Percentiles rank a stretch among this genome's conserved stretches.
These are phyloP conservation scores for Palythoa grandis DNA, from an alignment of 92 coral and sea anemone genomes.

Conservation along the genomic window DNA sequence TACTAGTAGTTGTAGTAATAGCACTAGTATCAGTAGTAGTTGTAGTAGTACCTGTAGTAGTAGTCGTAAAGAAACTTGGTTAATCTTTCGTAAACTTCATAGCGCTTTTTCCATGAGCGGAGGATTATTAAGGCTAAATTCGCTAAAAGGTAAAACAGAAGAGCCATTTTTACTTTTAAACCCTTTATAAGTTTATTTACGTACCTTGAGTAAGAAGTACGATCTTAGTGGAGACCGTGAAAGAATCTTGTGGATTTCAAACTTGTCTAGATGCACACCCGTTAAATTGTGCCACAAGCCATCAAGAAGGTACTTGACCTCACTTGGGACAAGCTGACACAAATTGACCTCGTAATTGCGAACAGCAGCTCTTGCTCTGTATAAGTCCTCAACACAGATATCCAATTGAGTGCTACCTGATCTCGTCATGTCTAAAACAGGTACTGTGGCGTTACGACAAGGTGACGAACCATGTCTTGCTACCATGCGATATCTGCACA, in stretches of 20 bases:
- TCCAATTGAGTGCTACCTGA: background rate
- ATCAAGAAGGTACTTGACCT: constrained; percentile 4
- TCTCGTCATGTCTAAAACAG: constrained; percentile 6
- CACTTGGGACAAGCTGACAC: background rate
- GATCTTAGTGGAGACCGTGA: background rate
- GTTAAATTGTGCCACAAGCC: constrained; percentile 31
- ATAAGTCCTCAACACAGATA: background rate
- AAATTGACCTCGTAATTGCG: background rate
- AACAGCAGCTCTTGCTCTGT: constrained; percentile 1
- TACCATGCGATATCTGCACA: constrained; percentile 34
- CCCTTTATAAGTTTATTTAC: background rate
- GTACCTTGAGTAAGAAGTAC: background rate
- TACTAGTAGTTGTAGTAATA: no score
- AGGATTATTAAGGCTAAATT: no score
- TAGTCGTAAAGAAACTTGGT: background rate
- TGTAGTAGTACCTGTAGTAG: no score
- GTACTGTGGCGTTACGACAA: constrained; percentile 24
- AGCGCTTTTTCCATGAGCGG: no score
- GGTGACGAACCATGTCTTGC: background rate
- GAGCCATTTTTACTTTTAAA: background rate
- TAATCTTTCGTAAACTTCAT: no score
- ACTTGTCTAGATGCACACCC: background rate
- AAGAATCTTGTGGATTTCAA: background rate
- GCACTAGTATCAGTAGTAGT: background rate
- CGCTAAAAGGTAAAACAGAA: no score